Evolutionary conservation across 2,797 vertebrate species (phyloP).

Genomic region (Labeo calbasu): DNA sequence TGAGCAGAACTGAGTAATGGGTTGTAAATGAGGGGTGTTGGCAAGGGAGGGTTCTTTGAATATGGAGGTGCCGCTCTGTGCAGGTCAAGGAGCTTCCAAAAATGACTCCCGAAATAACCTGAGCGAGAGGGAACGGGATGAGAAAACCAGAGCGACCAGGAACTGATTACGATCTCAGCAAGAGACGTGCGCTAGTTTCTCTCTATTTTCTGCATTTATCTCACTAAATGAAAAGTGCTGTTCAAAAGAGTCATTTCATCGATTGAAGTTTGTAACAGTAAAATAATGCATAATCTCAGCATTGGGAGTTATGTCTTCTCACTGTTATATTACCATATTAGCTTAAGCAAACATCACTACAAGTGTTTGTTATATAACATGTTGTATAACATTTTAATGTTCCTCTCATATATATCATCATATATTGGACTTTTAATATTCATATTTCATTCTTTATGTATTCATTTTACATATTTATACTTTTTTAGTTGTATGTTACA

Average conservation of each 20-base stretch:
- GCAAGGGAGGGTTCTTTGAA: constrained; percentile 72
- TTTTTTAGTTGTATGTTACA: too few relatives aligned
- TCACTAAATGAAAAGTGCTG: constrained; percentile 21
- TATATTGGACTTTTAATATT: too few relatives aligned
- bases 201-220: constrained; percentile 48
- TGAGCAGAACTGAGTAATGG: constrained; percentile 94
- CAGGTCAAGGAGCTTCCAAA: constrained; percentile 82
- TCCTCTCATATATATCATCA: neutral
- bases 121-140: neutral
- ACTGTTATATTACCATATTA: neutral
- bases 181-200: constrained; percentile 29
- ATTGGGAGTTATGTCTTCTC: neutral
- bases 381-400: neutral
- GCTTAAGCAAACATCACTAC: neutral
- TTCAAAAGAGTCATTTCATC: neutral
- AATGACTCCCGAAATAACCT: constrained; percentile 41
- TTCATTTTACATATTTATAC: too few relatives aligned
- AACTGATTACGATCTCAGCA: constrained; percentile 24
- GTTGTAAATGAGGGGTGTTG: constrained; percentile 87
- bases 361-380: neutral
- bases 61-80: constrained; percentile 77
- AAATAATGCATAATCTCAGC: neutral
- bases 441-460: too few relatives aligned
- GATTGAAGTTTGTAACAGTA: neutral
- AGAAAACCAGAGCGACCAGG: constrained; percentile 14